Evolutionary conservation across 2,888 invertebrate genomes (phyloP), one percentile per base, ranked within the genome.

Genomic region (Uloborus plumipes): DNA sequence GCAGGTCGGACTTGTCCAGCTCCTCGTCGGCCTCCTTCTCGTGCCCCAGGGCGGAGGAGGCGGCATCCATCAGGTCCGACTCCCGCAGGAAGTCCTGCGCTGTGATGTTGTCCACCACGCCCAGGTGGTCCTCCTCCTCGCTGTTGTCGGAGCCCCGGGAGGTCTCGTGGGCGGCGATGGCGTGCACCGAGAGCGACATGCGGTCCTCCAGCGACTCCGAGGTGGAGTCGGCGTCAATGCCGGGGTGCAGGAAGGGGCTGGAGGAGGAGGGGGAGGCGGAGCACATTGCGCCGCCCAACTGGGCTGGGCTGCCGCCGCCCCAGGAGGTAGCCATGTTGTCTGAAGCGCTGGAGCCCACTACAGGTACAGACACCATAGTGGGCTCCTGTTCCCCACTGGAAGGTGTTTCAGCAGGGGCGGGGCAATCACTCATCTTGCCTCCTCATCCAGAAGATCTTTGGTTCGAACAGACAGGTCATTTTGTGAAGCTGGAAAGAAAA

Each of bases 361-460:
- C 79, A 65, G 78, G 78, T 49, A 74, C 74, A 49, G 84, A 74
- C 59, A 78, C 84, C 84, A 84, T 78, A 78, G 84, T 84, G 84
- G 84, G 84, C 84, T 84, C 84, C 84, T 70, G 74, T 58, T 74
- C 84, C 65, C 84, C 79, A 79, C 75, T 79, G 49, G 79, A 66
- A 18, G 84, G 74, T 49, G 84, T 74, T 39, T 74, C 74, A 70
- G 78, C 49, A 18, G 64, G 69, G 49, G 65, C 53, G 47, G 78
- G 69, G 49, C 78, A 59, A 58, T 84, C 79, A 79, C 84, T 84
- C 84, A 84, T 84, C 62, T 58, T 83, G 66, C 16, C 47, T 61
- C 53, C 22, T 61, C 78, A 78, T 75, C 76, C 53, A 51, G n/a
- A 39, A n/a, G 39, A 31, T 79, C 58, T 70, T 65, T 55, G 70